These are phyloP conservation scores for Takifugu bimaculatus DNA, from an alignment of 2,113 vertebrate genomes.

Conservation along the genomic window DNA sequence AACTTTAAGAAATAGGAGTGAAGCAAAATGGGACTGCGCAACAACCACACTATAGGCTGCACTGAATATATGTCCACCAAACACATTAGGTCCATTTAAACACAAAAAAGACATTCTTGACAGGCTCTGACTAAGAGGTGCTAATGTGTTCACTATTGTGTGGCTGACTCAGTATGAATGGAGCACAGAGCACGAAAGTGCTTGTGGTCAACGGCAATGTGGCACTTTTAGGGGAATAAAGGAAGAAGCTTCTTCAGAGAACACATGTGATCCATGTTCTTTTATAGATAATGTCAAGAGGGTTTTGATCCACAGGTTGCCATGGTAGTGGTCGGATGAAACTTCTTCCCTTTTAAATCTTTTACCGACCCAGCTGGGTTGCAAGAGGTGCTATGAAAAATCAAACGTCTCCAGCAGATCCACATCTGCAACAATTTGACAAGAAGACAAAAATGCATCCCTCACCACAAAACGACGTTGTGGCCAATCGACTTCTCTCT, in stretches of 20 bases:
- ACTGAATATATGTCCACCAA: constrained; percentile 5
- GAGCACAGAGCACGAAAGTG: constrained; percentile 28
- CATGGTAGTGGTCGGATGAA: constrained; percentile 46
- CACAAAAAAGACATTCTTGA: constrained; percentile 22
- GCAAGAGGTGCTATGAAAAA: constrained; percentile 37
- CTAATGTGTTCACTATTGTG: constrained; percentile 53
- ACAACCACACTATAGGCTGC: not conserved
- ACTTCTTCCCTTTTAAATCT: too few relatives aligned
- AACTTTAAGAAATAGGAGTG: not conserved
- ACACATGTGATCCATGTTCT: constrained; percentile 49
- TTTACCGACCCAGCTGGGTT: constrained; percentile 10
- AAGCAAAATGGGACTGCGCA: not conserved
- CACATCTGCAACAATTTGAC: not conserved
- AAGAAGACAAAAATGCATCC: constrained; percentile 10
- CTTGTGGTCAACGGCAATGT: constrained; percentile 39
- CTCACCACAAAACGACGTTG: constrained; percentile 95
- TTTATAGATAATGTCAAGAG: constrained; percentile 65
- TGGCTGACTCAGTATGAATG: constrained; percentile 32
- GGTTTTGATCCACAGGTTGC: constrained; percentile 60
- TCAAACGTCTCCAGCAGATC: not conserved
- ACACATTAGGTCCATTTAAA: constrained; percentile 25
- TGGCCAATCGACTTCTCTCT: constrained; percentile 92
- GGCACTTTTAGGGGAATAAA: constrained; percentile 51
- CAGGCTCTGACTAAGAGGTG: constrained; percentile 16
- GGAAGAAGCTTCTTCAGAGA: constrained; percentile 36